Evolutionary conservation across 2,797 vertebrate genomes (phyloP).

Genomic region (Myotis findleyi): DNA sequence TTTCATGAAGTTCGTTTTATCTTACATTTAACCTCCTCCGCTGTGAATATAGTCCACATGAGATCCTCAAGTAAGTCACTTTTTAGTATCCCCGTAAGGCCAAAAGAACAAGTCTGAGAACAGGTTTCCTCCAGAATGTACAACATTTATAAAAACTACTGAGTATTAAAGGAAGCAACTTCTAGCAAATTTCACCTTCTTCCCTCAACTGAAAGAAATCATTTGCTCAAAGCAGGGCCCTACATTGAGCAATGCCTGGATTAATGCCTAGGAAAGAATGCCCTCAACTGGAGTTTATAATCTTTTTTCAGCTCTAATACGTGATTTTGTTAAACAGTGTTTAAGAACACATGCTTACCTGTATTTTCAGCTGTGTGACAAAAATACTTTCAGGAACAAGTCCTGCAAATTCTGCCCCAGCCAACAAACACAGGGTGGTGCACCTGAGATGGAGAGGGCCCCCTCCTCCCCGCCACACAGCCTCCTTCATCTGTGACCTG

Average conservation of each 20-base stretch:
- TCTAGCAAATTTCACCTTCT: background rate
- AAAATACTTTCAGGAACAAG: background rate
- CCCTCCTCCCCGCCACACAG: rapidly evolving
- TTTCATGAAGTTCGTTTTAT: background rate
- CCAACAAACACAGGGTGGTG: background rate
- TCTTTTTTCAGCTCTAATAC: background rate
- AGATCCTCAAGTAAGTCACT: background rate
- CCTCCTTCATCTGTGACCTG: background rate
- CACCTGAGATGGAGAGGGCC: background rate
- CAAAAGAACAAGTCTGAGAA: background rate
- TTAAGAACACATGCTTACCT: background rate
- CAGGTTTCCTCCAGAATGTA: background rate
- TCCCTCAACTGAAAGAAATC: background rate
- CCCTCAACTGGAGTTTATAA: background rate
- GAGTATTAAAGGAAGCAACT: background rate
- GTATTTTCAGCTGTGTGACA: background rate
- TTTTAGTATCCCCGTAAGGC: background rate
- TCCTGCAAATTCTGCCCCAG: background rate
- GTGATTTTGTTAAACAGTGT: background rate
- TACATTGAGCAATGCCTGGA: background rate
- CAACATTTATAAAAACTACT: background rate
- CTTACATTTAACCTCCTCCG: background rate
- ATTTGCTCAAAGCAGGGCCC: background rate
- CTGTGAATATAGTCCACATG: background rate
- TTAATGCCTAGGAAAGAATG: background rate